Base-by-base conservation (phyloP, 2,797 vertebrate genomes). In the Siniperca obscura region DNA sequence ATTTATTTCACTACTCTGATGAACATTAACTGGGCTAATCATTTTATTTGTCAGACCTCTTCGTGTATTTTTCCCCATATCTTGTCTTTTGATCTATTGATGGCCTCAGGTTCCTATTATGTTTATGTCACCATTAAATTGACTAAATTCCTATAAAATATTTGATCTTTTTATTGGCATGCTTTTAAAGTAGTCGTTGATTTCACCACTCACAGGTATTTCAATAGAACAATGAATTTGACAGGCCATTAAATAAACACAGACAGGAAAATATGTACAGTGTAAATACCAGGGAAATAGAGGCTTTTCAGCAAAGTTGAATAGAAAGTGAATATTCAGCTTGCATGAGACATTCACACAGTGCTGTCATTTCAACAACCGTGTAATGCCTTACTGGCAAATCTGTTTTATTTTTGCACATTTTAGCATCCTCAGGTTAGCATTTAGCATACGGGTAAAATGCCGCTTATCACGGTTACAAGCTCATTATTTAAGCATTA, bases 391-490 rank as follows among this genome's bases (percentile, higher is more conserved):
- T 74, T 7, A 12, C 7, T 38, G 30, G 64, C 80, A 52, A 79
- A 36, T 59, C 66, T 5, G 30, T 66, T 50, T 73, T 56, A 64
- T 50, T 62, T 85, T 78, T 78, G 76, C 75, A 82, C 53, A 65
- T 57, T 57, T 85, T 82, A 85, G 82, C 79, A 80, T 62, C 36
- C 25, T 40, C 11, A 3, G 1, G 59, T 72, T 81, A 72, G 65
- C 66, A 66, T 70, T 72, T 81, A 83, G 72, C 82, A 60, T 21
- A 3, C 9, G 27, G 30, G 30, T 48, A 38, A 42, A 65, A 69
- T 11, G 40, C 27, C 67, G 52, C 46, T 36, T 17, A 21, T 52
- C 2, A 7, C 55, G 52, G 42, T 27, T 52, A 27, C 34, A 25
- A 12, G 44, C 21, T 55, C 72, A 46, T 62, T 71, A 62, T 48